Evolutionary conservation across 1,140 invertebrate genomes (phyloP), one percentile per base, ranked within the genome.

Genomic region (Battus philenor): DNA sequence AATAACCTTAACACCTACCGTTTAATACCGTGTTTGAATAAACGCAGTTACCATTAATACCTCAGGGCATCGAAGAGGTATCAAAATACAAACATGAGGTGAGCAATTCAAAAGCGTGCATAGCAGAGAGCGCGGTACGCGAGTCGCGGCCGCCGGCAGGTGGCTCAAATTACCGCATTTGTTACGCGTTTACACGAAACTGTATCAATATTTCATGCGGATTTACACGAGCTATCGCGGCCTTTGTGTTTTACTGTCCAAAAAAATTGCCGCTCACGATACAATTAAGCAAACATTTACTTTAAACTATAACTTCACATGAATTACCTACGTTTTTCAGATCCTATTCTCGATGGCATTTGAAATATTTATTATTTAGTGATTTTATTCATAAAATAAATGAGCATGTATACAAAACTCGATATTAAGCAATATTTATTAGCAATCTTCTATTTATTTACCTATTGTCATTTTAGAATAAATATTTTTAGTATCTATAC

Each of bases 201-300:
- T 82, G 81, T 85, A 85, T 85, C 78, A 85, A 85, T 85, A 85
- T 85, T 82, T 85, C 81, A 85, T 78, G 60, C 68, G 76, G 75
- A 85, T 85, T 85, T 85, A 82, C 74, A 79, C 75, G 41, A 71
- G 62, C 64, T 61, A 77, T 77, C 64, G 70, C 65, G 59, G 47
- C 54, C 63, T 63, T 69, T 76, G 69, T 68, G 71, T 76, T 81
- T 75, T 64, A 54, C 65, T 75, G 59, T 78, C 70, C 63, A 66
- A 73, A 71, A 77, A 78, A 77, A 69, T 58, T 48, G 46, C 50
- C 45, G 43, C 39, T 50, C 34, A 10, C 36, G 47, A 26, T 16
- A 41, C 13, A 41, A 41, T 41, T 41, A 41, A 13, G 24, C n/a
- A 12, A 41, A 41, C 6, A n/a, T 15, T 41, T 1, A 5, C 15